Percentiles rank a stretch among this genome's conserved stretches.
phyloP scores from a whole-genome alignment of 2,888 invertebrate species.

The Platerodrilus igneus region DNA sequence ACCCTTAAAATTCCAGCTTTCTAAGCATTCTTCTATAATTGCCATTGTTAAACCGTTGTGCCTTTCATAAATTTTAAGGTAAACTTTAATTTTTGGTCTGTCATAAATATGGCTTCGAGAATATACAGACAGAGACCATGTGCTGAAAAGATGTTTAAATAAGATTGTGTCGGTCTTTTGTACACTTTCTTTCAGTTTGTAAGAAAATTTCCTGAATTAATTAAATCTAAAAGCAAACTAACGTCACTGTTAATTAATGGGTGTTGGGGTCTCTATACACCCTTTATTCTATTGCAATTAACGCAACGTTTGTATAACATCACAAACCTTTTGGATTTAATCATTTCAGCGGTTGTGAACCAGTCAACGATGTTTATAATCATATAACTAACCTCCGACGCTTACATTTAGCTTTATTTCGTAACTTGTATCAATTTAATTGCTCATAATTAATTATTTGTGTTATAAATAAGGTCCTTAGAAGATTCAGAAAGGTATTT shows the following conservation, averaged over 20 bases:
- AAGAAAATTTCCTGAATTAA: conserved; percentile 17
- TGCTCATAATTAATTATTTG: too few relatives aligned
- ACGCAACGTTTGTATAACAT: conserved; percentile 22
- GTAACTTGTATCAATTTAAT: too few relatives aligned
- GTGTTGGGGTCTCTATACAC: conserved; percentile 31
- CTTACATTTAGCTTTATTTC: too few relatives aligned
- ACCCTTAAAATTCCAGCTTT: conserved; percentile 14
- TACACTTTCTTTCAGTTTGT: too few relatives aligned
- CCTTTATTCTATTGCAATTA: conserved; percentile 36
- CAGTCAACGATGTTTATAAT: too few relatives aligned
- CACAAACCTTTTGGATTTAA: conserved; percentile 11
- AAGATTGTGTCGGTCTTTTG: too few relatives aligned
- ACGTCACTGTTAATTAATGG: conserved; percentile 35
- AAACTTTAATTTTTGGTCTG: conserved; percentile 14
- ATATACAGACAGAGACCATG: too few relatives aligned
- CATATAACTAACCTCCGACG: too few relatives aligned
- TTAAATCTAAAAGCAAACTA: conserved; percentile 22
- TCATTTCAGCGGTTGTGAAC: conserved; percentile 7
- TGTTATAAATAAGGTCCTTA: too few relatives aligned
- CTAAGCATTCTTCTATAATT: conserved; percentile 18
- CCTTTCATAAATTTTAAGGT: conserved; percentile 20
- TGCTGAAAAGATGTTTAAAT: too few relatives aligned
- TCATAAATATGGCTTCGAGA: conserved; percentile 15
- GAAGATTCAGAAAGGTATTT: too few relatives aligned
- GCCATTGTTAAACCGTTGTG: conserved; percentile 15